Percentiles rank a stretch among this genome's conserved stretches.
Evolutionary conservation across 2,797 vertebrate genomes (phyloP).

Genomic region (Varecia variegata): DNA sequence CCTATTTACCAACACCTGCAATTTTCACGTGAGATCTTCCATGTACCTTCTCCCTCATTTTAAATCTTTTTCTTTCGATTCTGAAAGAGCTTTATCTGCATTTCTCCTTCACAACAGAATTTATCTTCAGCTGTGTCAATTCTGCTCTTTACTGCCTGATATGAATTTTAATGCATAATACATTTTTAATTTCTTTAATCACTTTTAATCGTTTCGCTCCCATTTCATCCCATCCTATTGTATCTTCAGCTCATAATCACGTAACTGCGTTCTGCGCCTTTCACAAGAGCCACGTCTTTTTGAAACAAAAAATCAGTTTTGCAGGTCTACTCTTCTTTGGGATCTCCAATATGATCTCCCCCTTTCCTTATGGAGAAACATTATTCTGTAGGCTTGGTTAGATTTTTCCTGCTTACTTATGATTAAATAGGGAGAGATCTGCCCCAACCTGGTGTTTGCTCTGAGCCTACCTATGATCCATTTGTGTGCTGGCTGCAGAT

Average conservation of each 20-base stretch:
- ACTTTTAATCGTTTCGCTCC: background rate
- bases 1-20: background rate
- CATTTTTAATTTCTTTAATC: background rate
- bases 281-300: background rate
- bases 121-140: background rate
- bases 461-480: background rate
- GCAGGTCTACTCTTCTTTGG: background rate
- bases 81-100: background rate
- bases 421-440: background rate
- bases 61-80: background rate
- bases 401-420: background rate
- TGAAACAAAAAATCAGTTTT: background rate
- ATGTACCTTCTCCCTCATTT: background rate
- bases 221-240: background rate
- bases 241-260: background rate
- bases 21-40: background rate
- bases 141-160: background rate
- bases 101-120: background rate
- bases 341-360: background rate
- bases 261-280: background rate
- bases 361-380: background rate
- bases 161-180: background rate
- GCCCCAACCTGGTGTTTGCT: background rate
- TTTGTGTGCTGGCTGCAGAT: background rate
- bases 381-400: background rate